Conservation (phyloP, 2,113 vertebrate genomes). For the Irena cyanogastra region DNA sequence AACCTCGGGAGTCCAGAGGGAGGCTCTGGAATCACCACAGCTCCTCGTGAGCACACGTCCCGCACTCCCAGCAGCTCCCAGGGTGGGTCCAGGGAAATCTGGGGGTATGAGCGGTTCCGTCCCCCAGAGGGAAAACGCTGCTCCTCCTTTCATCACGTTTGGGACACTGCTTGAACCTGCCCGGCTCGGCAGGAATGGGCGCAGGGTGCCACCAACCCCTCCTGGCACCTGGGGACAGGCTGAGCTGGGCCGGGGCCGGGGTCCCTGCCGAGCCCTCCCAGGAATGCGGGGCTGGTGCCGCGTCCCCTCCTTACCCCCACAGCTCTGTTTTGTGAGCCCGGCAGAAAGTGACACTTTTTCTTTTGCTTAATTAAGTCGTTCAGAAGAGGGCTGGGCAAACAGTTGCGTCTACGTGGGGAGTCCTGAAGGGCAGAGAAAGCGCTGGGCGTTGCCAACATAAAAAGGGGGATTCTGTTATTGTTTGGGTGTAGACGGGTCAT, state of each 20-base stretch:
- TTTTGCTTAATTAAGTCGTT: conserved; percentile 88
- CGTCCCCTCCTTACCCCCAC: conserved; percentile 72
- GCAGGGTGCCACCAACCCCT: not conserved
- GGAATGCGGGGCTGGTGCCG: conserved; percentile 72
- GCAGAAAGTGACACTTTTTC: conserved; percentile 85
- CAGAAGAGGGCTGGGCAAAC: conserved; percentile 81
- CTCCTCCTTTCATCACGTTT: not conserved
- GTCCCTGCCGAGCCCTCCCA: not conserved
- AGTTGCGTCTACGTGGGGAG: conserved; percentile 85
- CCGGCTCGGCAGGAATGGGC: not conserved
- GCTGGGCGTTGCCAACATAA: conserved; percentile 83
- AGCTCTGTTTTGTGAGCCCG: conserved; percentile 76
- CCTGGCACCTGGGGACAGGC: not conserved
- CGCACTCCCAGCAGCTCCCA: fast-evolving
- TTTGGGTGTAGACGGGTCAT: conserved; percentile 87
- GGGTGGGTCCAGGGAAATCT: fast-evolving
- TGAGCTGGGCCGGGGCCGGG: not conserved
- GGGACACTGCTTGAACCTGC: not conserved
- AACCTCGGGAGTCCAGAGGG: not conserved
- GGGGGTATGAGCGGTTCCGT: fast-evolving
- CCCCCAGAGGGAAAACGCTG: not conserved
- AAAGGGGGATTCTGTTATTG: conserved; percentile 86
- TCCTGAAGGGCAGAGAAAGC: conserved; percentile 77
- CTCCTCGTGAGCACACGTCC: fast-evolving
- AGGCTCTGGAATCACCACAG: not conserved